These are phyloP conservation scores for Podarcis siculus DNA, from an alignment of 2,797 vertebrate species.

Conservation along the genomic window DNA sequence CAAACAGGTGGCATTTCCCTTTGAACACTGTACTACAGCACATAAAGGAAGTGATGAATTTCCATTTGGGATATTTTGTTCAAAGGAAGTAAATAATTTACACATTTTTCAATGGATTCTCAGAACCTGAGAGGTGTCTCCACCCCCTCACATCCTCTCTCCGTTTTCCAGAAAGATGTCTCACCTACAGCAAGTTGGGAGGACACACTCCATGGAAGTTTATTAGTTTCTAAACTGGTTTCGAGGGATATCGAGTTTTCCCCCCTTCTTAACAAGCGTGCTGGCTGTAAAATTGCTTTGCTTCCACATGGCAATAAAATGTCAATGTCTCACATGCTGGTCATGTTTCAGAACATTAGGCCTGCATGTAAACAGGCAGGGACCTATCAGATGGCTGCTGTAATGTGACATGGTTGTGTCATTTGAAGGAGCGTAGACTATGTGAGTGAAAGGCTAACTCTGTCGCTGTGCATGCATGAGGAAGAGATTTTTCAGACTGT, in stretches of 20 bases:
- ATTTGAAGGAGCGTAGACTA: background rate
- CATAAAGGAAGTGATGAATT: constrained; percentile 49
- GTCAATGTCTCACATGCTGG: background rate
- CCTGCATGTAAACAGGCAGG: background rate
- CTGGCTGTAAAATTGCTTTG: background rate
- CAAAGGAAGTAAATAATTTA: constrained; percentile 53
- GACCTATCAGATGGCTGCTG: background rate
- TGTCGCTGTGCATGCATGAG: background rate
- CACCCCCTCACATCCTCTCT: background rate
- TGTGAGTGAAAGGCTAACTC: background rate
- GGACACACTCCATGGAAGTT: background rate
- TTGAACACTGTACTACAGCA: constrained; percentile 54
- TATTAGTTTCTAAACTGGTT: background rate
- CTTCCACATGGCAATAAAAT: constrained; percentile 22
- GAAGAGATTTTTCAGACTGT: background rate
- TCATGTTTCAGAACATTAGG: background rate
- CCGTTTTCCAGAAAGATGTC: background rate
- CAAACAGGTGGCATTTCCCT: constrained; percentile 68
- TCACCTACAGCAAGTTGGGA: background rate
- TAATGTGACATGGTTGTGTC: background rate
- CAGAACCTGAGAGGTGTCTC: constrained; percentile 29
- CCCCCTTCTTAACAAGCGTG: background rate
- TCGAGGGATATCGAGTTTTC: background rate
- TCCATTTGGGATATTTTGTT: constrained; percentile 53
- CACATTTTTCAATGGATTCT: constrained; percentile 39